Percentiles rank a stretch among this genome's conserved stretches.
Conservation (phyloP, 2,797 vertebrate species). For the Chrysocyon brachyurus region DNA sequence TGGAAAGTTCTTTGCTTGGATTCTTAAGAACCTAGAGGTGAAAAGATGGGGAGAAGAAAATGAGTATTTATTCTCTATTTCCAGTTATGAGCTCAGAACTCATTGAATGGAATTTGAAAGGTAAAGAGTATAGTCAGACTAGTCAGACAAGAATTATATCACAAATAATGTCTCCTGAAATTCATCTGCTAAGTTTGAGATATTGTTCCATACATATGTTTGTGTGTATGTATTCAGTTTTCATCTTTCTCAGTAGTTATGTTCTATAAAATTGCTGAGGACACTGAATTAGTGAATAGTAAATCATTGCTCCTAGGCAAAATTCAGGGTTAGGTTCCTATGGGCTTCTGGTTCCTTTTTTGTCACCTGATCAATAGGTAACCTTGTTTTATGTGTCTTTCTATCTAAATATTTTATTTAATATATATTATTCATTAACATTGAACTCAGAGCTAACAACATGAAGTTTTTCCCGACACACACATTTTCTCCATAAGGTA, state of each 20-base stretch:
- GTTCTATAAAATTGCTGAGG: not conserved
- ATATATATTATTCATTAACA: not conserved
- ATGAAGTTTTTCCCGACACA: not conserved
- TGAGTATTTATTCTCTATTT: not conserved
- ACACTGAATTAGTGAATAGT: not conserved
- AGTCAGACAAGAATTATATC: not conserved
- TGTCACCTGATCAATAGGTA: not conserved
- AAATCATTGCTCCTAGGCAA: not conserved
- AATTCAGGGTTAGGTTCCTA: not conserved
- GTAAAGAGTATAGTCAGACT: not conserved
- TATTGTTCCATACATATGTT: not conserved
- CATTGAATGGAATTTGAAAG: not conserved
- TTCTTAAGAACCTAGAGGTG: not conserved
- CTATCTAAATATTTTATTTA: not conserved
- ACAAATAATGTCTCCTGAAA: not conserved
- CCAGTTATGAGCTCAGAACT: not conserved
- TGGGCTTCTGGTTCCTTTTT: not conserved
- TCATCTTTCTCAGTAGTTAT: not conserved
- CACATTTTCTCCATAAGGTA: not conserved
- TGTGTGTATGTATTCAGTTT: not conserved
- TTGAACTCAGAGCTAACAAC: not conserved
- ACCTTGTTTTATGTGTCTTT: conserved; percentile 10
- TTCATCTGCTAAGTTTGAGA: not conserved
- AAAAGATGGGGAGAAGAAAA: conserved; percentile 4
- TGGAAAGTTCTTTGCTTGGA: not conserved